Percentiles rank a stretch among this genome's conserved stretches.
Conservation (phyloP, 2,113 vertebrate species). For the Cichladusa arquata region DNA sequence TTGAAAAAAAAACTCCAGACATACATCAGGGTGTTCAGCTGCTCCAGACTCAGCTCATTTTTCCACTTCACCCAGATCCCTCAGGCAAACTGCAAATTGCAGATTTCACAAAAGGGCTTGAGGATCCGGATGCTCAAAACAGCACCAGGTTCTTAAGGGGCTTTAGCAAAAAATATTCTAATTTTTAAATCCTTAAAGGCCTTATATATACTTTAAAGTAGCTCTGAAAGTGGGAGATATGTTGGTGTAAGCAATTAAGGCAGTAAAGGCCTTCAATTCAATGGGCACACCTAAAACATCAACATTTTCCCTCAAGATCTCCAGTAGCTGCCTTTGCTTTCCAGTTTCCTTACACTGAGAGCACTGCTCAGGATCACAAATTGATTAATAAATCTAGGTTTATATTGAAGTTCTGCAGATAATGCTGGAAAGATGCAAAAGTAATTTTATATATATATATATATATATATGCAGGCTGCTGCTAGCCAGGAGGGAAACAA, state of each 20-base stretch:
- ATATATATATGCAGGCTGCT: background rate
- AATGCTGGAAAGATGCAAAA: background rate
- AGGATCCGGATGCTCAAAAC: background rate
- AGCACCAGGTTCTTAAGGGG: background rate
- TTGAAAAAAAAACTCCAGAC: too few relatives aligned
- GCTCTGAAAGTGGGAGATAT: background rate
- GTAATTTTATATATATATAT: background rate
- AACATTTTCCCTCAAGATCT: background rate
- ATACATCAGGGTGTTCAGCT: background rate
- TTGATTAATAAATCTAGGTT: background rate
- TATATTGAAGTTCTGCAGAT: background rate
- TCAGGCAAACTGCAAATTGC: background rate
- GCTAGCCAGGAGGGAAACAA: constrained; percentile 10
- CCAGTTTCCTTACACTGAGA: background rate
- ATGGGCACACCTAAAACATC: background rate
- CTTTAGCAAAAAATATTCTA: background rate
- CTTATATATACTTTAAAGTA: background rate
- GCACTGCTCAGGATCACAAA: background rate
- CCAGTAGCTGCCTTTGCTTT: background rate
- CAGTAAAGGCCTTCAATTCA: background rate
- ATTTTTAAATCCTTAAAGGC: background rate
- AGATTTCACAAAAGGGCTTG: background rate
- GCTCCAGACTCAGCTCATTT: background rate
- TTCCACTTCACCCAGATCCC: background rate
- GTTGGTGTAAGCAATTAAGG: background rate